Evolutionary conservation across 2,113 vertebrate species (phyloP), one percentile per base, ranked within the genome.

Genomic region (Platanista minor): DNA sequence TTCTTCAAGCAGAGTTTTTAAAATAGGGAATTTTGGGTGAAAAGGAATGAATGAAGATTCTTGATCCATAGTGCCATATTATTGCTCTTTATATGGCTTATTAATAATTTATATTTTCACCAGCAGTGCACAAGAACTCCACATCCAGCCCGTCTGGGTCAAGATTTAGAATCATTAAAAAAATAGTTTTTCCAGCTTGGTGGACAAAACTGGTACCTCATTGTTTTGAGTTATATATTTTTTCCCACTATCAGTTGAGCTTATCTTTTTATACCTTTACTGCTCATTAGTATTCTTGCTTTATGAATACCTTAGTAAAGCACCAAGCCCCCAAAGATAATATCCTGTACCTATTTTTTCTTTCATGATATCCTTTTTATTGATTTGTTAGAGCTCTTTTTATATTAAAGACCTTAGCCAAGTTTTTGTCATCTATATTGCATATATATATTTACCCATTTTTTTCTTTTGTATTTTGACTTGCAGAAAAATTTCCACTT

Each of bases 301-400:
- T 59, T 59, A 82, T 62, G 27, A 87, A 43, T 66, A 74, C 36
- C 6, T 91, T 84, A 89, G n/a, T 13, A 81, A 89, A 80, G 12
- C 64, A 36, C 3, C 64, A 81, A 61, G 87, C 3, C 77, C 36
- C 25, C 9, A 74, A 54, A 57, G 36, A 49, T 69, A 67, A 39
- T 84, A 83, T 59, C 21, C 15, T 59, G 64, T 74, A 29, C 71
- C 17, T 81, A 54, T 27, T 39, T 84, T 94, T 84, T 66, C 86
- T 80, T 92, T 90, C 29, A 49, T 66, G 25, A 31, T 59, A 67
- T 80, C 87, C 29, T 91, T 87, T 46, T 84, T 39, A 72, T 78
- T 93, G 27, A 93, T 86, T 75, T 89, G 14, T 95, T 88, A 89
- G 82, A 87, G 4, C 21, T 81, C 25, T 87, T 96, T 27, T 27